Evolutionary conservation across 2,113 vertebrate species (phyloP).

Genomic region (Ovis aries): ARS-UI_Ramb_v3.0 NC_056080.1:63353501-63354000

Average conservation of each 20-base stretch:
- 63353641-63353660: background rate
- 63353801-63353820: slow-evolving; percentile 17
- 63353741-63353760: background rate
- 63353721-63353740: background rate
- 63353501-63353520: background rate
- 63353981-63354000: background rate
- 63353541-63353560: background rate
- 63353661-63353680: background rate
- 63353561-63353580: background rate
- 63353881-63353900: background rate
- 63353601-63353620: background rate
- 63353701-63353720: background rate
- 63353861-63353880: background rate
- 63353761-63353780: background rate
- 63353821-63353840: background rate
- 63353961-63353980: background rate
- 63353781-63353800: background rate
- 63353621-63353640: background rate
- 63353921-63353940: background rate
- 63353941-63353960: background rate
- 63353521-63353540: background rate
- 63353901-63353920: background rate
- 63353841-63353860: background rate
- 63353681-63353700: background rate
- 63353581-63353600: background rate